phyloP scores from a whole-genome alignment of 2,113 vertebrate genomes.

The Corydoras sp. region DNA sequence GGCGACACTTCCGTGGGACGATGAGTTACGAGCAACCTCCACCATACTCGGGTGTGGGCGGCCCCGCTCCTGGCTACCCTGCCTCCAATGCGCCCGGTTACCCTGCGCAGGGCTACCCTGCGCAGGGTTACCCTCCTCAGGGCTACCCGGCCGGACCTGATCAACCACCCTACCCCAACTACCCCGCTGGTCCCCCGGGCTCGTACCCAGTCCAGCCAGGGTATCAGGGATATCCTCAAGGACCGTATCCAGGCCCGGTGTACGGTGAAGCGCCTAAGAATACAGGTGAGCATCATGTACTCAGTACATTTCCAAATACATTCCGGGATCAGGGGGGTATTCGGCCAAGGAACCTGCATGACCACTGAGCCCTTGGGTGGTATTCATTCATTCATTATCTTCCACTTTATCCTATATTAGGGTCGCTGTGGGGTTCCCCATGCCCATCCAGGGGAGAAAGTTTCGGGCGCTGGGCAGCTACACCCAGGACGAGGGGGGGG shows the following conservation, averaged over 20 bases:
- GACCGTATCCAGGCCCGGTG: conserved; percentile 67
- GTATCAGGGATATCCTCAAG: conserved; percentile 64
- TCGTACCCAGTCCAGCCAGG: conserved; percentile 58
- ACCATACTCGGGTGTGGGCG: conserved; percentile 69
- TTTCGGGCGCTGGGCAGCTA: too few relatives aligned
- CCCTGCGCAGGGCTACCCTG: conserved; percentile 37
- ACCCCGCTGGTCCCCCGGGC: conserved; percentile 58
- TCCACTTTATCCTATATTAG: too few relatives aligned
- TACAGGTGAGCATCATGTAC: conserved; percentile 63
- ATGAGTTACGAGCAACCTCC: conserved; percentile 83
- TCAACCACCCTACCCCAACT: conserved; percentile 56
- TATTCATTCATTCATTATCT: too few relatives aligned
- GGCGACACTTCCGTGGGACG: conserved; percentile 43
- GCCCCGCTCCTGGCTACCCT: conserved; percentile 71
- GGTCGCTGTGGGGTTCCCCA: too few relatives aligned
- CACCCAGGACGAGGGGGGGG: too few relatives aligned
- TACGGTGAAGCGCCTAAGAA: conserved; percentile 78
- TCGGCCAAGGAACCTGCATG: too few relatives aligned
- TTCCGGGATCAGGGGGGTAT: too few relatives aligned
- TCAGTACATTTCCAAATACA: too few relatives aligned
- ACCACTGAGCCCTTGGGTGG: too few relatives aligned
- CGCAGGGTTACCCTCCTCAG: conserved; percentile 42
- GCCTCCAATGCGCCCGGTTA: conserved; percentile 55
- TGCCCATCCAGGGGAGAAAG: too few relatives aligned
- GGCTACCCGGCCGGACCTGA: conserved; percentile 36